A percentile compares a stretch with the other conserved stretches of the same genome.
Conservation (phyloP, 2,888 invertebrate species). For the Herminia tarsipennalis region DNA sequence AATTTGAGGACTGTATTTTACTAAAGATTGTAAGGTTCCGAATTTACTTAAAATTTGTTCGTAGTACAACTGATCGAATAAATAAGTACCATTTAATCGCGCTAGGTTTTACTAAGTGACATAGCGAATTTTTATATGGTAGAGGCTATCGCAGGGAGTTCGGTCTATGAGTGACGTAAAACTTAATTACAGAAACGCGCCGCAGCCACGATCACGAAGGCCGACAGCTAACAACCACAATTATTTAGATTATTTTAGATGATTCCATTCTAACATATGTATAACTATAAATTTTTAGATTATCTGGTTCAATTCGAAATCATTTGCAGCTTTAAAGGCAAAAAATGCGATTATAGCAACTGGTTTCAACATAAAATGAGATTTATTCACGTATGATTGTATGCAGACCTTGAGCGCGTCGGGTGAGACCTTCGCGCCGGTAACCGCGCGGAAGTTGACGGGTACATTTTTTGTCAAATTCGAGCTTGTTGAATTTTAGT, state of each 20-base stretch:
- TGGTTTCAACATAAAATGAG: constrained; percentile 77
- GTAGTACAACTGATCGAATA: constrained; percentile 21
- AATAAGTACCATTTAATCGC: constrained; percentile 36
- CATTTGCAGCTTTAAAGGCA: constrained; percentile 63
- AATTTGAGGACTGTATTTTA: too few species aligned
- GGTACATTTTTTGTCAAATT: constrained; percentile 81
- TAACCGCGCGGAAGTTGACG: constrained; percentile 85
- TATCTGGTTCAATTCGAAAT: constrained; percentile 65
- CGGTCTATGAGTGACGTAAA: constrained; percentile 80
- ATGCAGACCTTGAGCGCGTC: constrained; percentile 82
- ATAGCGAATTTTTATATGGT: constrained; percentile 70
- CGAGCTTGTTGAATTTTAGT: constrained; percentile 77
- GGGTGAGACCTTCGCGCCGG: constrained; percentile 83
- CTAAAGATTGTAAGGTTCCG: too few species aligned
- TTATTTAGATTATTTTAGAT: constrained; percentile 77
- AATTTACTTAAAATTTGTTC: constrained; percentile 19
- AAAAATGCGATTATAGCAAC: constrained; percentile 71
- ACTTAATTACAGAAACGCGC: constrained; percentile 82
- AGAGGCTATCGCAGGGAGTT: constrained; percentile 81
- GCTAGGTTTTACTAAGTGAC: constrained; percentile 63
- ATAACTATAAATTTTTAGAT: constrained; percentile 69
- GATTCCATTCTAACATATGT: constrained; percentile 67
- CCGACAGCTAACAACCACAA: constrained; percentile 76
- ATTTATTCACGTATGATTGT: constrained; percentile 83
- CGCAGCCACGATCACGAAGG: constrained; percentile 74